A percentile compares a stretch with the other conserved stretches of the same genome.
phyloP scores from a whole-genome alignment of 92 coral and sea anemone species.

The Diadumene lineata region DNA sequence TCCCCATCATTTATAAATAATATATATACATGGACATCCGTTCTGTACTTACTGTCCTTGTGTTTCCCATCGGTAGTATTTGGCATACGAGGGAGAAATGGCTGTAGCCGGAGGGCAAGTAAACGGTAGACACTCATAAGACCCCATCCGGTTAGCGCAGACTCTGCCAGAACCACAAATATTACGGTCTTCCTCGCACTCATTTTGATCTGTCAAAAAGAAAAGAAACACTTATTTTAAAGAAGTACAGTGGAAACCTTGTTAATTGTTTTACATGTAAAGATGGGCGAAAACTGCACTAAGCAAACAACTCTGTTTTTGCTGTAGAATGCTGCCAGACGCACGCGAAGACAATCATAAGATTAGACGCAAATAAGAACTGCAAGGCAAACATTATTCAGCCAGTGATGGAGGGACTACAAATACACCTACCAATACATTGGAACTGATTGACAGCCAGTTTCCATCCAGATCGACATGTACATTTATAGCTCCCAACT shows the following conservation, averaged over 20 bases:
- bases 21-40: not conserved
- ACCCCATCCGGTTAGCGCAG: slow-evolving; percentile 62
- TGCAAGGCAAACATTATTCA: too few relatives aligned
- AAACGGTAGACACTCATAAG: slow-evolving; percentile 52
- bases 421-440: slow-evolving; percentile 28
- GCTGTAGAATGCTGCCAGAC: too few relatives aligned
- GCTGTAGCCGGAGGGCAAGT: slow-evolving; percentile 34
- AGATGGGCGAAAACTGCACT: too few relatives aligned
- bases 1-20: not conserved
- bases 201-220: slow-evolving; percentile 48
- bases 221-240: too few relatives aligned
- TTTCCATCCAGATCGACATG: slow-evolving; percentile 26
- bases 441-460: not conserved
- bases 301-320: too few relatives aligned
- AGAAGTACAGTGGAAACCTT: too few relatives aligned
- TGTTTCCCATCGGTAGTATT: not conserved
- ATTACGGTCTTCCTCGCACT: slow-evolving; percentile 36
- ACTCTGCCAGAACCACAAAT: slow-evolving; percentile 31
- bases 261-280: too few relatives aligned
- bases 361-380: too few relatives aligned
- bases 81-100: not conserved
- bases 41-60: not conserved
- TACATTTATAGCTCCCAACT: slow-evolving; percentile 57
- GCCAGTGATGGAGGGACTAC: too few relatives aligned
- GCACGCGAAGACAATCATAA: too few relatives aligned